Conservation (phyloP, 2,797 vertebrate species). For the Choloepus didactylus region DNA sequence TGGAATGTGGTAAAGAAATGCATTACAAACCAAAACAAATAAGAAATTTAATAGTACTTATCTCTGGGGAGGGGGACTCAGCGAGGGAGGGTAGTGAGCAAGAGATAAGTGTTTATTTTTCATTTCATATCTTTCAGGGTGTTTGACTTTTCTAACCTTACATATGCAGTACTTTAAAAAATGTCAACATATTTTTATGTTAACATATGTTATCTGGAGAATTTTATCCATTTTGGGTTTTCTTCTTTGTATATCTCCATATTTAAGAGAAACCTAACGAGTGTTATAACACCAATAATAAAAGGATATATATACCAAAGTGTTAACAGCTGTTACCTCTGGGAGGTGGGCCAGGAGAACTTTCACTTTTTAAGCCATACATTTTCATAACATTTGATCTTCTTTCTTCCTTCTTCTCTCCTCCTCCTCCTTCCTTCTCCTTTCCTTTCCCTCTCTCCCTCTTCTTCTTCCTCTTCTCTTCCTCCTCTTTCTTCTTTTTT, state of each 20-base stretch:
- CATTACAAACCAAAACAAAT: neutral
- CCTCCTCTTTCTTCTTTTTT: neutral
- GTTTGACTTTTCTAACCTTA: neutral
- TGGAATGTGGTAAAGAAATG: neutral
- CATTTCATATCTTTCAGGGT: constrained; percentile 7
- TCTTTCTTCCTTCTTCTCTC: neutral
- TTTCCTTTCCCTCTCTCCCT: neutral
- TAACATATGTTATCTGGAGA: neutral
- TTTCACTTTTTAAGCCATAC: neutral
- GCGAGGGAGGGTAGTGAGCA: neutral
- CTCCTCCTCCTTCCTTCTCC: neutral
- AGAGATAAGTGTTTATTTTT: neutral
- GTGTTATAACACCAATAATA: neutral
- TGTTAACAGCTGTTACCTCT: neutral
- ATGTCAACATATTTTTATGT: constrained; percentile 8
- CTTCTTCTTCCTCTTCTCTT: neutral
- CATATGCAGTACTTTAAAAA: neutral
- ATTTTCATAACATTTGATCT: neutral
- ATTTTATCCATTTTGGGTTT: constrained; percentile 17
- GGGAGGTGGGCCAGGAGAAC: neutral
- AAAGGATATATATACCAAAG: neutral
- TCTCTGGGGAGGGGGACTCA: neutral
- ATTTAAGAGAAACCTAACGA: constrained; percentile 28
- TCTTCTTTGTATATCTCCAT: constrained; percentile 4
- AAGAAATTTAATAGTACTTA: neutral